Conservation (phyloP, 2,888 invertebrate species). For the Choristoneura rosaceana region DNA sequence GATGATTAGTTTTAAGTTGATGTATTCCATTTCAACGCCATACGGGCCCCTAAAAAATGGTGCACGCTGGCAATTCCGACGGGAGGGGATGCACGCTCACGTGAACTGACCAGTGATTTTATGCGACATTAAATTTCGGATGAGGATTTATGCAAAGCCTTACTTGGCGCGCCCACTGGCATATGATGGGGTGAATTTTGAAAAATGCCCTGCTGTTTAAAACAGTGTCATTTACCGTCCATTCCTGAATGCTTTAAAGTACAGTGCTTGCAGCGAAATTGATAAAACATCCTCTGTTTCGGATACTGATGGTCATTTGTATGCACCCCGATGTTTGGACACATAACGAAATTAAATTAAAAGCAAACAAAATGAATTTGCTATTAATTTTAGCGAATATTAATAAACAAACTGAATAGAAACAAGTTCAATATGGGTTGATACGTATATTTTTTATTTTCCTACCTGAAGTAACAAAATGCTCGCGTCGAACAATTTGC, state of each 20-base stretch:
- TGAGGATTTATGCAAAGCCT: slow-evolving; percentile 58
- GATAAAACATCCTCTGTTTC: slow-evolving; percentile 19
- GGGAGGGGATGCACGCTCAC: slow-evolving; percentile 59
- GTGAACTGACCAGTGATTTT: slow-evolving; percentile 61
- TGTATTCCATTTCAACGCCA: neutral
- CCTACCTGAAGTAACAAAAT: slow-evolving; percentile 41
- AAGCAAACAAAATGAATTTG: slow-evolving; percentile 28
- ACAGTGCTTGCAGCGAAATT: slow-evolving; percentile 21
- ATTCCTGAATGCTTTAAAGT: slow-evolving; percentile 1
- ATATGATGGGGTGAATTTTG: slow-evolving; percentile 39
- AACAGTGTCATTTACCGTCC: slow-evolving; percentile 22
- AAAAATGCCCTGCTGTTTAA: slow-evolving; percentile 21
- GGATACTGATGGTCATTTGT: slow-evolving; percentile 27
- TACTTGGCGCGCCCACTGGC: slow-evolving; percentile 44
- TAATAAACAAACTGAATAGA: slow-evolving; percentile 5
- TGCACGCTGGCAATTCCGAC: slow-evolving; percentile 48
- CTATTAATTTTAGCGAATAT: slow-evolving; percentile 11
- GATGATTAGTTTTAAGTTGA: no score
- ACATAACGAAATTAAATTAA: slow-evolving; percentile 28
- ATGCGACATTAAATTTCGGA: slow-evolving; percentile 67
- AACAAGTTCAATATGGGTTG: slow-evolving; percentile 10
- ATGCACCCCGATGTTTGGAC: slow-evolving; percentile 36
- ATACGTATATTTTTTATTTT: slow-evolving; percentile 21
- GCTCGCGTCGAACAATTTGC: slow-evolving; percentile 54
- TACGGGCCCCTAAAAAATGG: slow-evolving; percentile 30